Evolutionary conservation across 2,797 vertebrate species (phyloP).

Genomic region (Hydrolagus colliei): DNA sequence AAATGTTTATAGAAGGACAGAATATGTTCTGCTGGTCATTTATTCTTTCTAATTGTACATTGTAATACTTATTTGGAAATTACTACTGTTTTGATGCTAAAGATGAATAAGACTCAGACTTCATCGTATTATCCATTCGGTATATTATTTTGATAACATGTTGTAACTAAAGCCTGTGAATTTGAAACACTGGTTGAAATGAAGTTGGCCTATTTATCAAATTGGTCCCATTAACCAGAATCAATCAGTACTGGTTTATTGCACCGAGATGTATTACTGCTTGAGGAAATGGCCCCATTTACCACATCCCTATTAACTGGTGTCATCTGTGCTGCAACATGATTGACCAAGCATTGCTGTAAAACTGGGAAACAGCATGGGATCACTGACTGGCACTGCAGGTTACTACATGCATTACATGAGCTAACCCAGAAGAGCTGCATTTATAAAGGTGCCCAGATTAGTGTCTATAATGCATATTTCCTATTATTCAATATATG

Average conservation of each 20-base stretch:
- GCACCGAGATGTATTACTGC: slow-evolving; percentile 11
- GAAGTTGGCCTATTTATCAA: slow-evolving; percentile 23
- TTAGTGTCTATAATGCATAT: no score
- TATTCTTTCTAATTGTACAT: slow-evolving; percentile 18
- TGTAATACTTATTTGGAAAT: slow-evolving; percentile 22
- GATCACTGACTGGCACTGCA: no score
- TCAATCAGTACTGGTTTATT: slow-evolving; percentile 25
- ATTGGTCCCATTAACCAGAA: slow-evolving; percentile 19
- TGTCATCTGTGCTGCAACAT: no score
- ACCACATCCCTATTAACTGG: neutral
- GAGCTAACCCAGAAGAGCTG: no score
- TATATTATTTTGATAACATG: neutral
- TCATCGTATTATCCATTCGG: neutral
- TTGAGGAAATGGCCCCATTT: slow-evolving; percentile 26
- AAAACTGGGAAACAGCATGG: no score
- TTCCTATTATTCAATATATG: no score
- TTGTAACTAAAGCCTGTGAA: slow-evolving; percentile 22
- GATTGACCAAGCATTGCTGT: no score
- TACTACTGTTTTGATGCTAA: slow-evolving; percentile 8
- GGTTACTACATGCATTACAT: no score
- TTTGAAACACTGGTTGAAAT: slow-evolving; percentile 26
- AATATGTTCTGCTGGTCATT: slow-evolving; percentile 1
- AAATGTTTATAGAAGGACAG: neutral
- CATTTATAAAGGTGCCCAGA: no score
- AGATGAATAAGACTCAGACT: slow-evolving; percentile 7